phyloP scores from a whole-genome alignment of 2,113 vertebrate species.

The Archocentrus centrarchus region DNA sequence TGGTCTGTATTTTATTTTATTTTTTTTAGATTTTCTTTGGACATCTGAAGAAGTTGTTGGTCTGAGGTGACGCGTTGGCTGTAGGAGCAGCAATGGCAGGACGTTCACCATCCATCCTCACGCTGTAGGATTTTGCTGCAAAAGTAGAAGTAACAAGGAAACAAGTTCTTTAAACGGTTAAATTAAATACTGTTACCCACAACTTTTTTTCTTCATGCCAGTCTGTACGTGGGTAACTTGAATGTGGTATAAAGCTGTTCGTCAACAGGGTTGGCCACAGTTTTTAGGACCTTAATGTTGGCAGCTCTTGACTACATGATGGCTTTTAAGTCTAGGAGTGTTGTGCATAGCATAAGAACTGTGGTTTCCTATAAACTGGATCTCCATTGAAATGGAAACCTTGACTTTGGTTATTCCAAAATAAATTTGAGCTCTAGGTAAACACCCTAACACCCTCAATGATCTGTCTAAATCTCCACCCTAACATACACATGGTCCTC shows the following conservation, averaged over 20 bases:
- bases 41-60: conserved; percentile 89
- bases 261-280: neutral
- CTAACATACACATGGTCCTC: conserved; percentile 1
- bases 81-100: conserved; percentile 74
- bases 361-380: neutral
- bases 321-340: neutral
- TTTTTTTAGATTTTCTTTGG: conserved; percentile 67
- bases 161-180: neutral
- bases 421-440: neutral
- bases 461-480: conserved; percentile 14
- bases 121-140: conserved; percentile 88
- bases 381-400: neutral
- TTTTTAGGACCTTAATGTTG: neutral
- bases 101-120: conserved; percentile 82
- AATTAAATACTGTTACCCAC: neutral
- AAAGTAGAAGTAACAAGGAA: neutral
- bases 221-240: neutral
- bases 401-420: neutral
- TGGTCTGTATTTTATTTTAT: neutral
- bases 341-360: conserved; percentile 36
- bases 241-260: neutral
- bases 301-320: neutral
- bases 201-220: neutral
- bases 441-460: conserved; percentile 19
- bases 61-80: conserved; percentile 75